These are phyloP conservation scores for Oryctes rhinoceros DNA, from an alignment of 1,140 invertebrate genomes.

Conservation along the genomic window DNA sequence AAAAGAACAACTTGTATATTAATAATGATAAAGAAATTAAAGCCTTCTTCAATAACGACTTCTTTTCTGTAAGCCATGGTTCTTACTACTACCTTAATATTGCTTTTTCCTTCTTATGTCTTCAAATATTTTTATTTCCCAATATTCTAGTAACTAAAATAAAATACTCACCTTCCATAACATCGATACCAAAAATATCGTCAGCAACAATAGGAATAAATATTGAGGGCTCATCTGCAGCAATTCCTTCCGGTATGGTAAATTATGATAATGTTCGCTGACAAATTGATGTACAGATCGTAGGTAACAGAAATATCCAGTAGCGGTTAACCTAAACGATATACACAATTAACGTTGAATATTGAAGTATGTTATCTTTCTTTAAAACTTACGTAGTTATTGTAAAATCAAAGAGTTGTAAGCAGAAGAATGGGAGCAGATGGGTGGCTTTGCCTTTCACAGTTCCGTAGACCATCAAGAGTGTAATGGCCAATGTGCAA, in stretches of 20 bases:
- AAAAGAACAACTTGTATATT: too few species aligned
- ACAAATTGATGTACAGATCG: conserved; percentile 79
- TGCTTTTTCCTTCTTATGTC: too few species aligned
- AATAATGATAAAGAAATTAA: too few species aligned
- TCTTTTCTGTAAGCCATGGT: too few species aligned
- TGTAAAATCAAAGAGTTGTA: conserved; percentile 89
- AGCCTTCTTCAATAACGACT: too few species aligned
- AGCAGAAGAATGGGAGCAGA: conserved; percentile 86
- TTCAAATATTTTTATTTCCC: too few species aligned
- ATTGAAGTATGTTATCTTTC: neutral
- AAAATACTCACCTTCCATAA: conserved; percentile 72
- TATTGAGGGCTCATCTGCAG: conserved; percentile 74
- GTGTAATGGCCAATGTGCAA: conserved; percentile 79
- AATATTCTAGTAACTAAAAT: neutral
- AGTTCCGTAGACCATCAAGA: conserved; percentile 84
- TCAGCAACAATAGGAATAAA: conserved; percentile 75
- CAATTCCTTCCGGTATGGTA: conserved; percentile 77
- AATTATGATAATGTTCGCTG: conserved; percentile 70
- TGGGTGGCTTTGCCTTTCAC: conserved; percentile 81
- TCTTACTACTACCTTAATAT: too few species aligned
- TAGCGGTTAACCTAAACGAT: conserved; percentile 74
- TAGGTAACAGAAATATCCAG: conserved; percentile 84
- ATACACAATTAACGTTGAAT: neutral
- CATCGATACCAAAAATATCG: conserved; percentile 75
- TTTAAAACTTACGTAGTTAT: conserved; percentile 74